A percentile compares a stretch with the other conserved stretches of the same genome.
Evolutionary conservation across 2,113 vertebrate species (phyloP).

Genomic region (Carassius gibelio): DNA sequence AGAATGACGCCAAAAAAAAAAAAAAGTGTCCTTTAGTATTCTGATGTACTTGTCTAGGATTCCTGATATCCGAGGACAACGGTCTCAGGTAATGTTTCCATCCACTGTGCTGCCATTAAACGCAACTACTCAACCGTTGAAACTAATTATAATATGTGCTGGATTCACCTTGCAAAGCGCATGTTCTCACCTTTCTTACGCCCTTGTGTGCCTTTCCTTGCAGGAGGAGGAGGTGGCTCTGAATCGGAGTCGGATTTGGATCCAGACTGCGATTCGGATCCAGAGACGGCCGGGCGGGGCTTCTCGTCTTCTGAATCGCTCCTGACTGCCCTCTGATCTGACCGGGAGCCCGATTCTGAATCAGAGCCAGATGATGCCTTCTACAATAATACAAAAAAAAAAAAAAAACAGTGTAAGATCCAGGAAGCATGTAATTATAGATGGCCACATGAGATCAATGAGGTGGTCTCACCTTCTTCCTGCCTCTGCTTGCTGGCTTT

Average conservation of each 20-base stretch:
- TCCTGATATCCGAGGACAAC: slow-evolving; percentile 16
- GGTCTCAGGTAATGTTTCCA: not conserved
- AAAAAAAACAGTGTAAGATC: not conserved
- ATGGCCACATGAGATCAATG: not conserved
- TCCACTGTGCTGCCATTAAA: not conserved
- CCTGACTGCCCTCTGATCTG: slow-evolving; percentile 72
- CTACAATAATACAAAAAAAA: slow-evolving; percentile 59
- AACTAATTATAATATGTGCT: not conserved
- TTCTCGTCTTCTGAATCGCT: slow-evolving; percentile 78
- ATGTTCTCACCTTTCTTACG: slow-evolving; percentile 84
- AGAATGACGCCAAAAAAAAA: slow-evolving; percentile 3
- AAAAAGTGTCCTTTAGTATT: slow-evolving; percentile 10
- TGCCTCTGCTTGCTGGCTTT: slow-evolving; percentile 77
- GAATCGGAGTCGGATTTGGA: slow-evolving; percentile 86
- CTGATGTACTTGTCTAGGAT: slow-evolving; percentile 7
- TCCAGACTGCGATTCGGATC: slow-evolving; percentile 77
- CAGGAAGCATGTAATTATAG: not conserved
- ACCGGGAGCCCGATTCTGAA: slow-evolving; percentile 82
- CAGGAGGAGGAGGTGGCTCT: slow-evolving; percentile 81
- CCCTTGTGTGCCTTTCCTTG: slow-evolving; percentile 78
- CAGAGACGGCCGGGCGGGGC: slow-evolving; percentile 75
- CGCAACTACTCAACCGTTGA: slow-evolving; percentile 6
- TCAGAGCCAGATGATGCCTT: slow-evolving; percentile 80
- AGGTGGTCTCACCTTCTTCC: slow-evolving; percentile 67
- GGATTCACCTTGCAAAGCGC: not conserved